Base-by-base conservation (phyloP, 2,888 invertebrate genomes). In the Andrena trimmerana region DNA sequence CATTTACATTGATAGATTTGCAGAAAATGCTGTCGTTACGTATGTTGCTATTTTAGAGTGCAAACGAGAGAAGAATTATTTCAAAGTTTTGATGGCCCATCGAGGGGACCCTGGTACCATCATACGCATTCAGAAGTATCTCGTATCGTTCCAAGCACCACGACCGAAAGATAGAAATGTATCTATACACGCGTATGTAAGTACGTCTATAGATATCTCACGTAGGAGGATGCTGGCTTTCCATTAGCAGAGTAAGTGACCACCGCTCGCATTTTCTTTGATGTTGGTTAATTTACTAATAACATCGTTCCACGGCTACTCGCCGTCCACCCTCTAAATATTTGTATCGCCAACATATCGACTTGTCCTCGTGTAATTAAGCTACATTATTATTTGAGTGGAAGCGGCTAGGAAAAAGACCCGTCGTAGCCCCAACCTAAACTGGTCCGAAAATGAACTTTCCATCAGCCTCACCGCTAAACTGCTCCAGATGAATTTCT, bases 251-350 rank as follows among this genome's bases (percentile, higher is more conserved):
- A 92, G 92, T 92, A 91, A 92, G 92, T 92, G 93, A 93, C 92
- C 92, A 90, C 84, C 90, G 90, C 90, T 85, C 89, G 90, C 90
- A 90, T 92, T 93, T 94, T 94, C 94, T 94, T 94, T 94, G 94
- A 94, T 94, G 93, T 94, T 92, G 90, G 93, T 94, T 94, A 94
- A 94, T 94, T 94, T 94, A 92, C 94, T 94, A 94, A 94, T 94
- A 94, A 94, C 94, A 91, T 93, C 90, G 90, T 66, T 83, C 84
- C 83, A 48, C 85, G 80, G 79, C 81, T 78, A 80, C 78, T 86
- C 84, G 81, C 68, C 71, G 84, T 81, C 89, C 89, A 89, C 89
- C 92, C 93, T 89, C 93, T 92, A 94, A 94, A 94, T 94, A 94
- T 94, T 94, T 94, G 94, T 93, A 91, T 90, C 91, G 91, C 89